Conservation (phyloP, 64 coral and sea anemone species). For the Platygyra sinensis region DNA sequence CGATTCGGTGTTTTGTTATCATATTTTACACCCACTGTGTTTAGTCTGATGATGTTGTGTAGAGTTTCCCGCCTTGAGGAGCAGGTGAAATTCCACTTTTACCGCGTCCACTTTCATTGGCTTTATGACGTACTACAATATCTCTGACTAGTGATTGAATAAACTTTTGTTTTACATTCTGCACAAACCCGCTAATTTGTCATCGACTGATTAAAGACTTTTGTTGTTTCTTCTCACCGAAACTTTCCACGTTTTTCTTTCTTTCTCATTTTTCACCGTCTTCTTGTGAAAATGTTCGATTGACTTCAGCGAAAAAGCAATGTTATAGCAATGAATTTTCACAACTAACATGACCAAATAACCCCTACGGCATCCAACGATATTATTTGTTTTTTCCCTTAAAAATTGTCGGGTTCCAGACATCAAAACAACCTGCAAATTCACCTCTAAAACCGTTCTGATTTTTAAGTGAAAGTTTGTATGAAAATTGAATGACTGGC, state of each 20-base stretch:
- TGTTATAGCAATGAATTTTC: too few relatives aligned
- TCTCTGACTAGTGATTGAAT: not conserved
- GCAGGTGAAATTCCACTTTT: not conserved
- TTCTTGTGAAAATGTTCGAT: too few relatives aligned
- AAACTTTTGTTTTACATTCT: not conserved
- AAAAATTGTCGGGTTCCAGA: not conserved
- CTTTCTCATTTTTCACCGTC: not conserved
- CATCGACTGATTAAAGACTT: not conserved
- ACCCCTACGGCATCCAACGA: not conserved
- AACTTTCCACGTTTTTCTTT: not conserved
- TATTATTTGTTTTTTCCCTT: not conserved
- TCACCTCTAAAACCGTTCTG: too few relatives aligned
- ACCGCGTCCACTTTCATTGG: not conserved
- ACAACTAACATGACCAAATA: not conserved
- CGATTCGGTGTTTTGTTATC: not conserved
- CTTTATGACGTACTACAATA: not conserved
- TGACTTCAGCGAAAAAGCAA: too few relatives aligned
- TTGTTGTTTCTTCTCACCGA: not conserved
- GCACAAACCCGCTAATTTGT: slow-evolving; percentile 23
- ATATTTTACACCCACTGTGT: not conserved
- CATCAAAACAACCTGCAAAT: too few relatives aligned
- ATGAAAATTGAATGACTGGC: too few relatives aligned
- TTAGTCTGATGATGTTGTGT: not conserved
- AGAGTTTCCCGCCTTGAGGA: not conserved
- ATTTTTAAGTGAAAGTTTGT: too few relatives aligned